Percentiles rank a stretch among this genome's conserved stretches.
Evolutionary conservation across 2,888 invertebrate species (phyloP).

Genomic region (Oscheius onirici): DNA sequence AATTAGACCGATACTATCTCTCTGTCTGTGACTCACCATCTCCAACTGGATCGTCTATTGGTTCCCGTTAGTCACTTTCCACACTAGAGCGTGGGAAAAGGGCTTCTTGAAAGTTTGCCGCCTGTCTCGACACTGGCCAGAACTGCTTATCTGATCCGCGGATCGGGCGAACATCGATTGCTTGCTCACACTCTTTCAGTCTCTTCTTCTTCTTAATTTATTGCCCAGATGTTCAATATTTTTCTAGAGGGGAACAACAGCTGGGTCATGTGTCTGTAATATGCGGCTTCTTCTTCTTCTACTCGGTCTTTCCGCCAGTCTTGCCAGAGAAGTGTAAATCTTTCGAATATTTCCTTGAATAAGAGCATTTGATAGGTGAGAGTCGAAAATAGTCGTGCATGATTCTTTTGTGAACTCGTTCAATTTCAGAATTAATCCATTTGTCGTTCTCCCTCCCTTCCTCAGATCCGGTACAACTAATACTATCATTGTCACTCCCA

Average conservation of each 20-base stretch:
- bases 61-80: not conserved
- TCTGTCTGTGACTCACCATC: not conserved
- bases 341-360: not conserved
- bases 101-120: not conserved
- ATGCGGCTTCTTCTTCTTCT: not conserved
- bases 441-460: constrained; percentile 40
- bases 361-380: no score
- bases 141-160: constrained; percentile 31
- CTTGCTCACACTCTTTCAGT: constrained; percentile 5
- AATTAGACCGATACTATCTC: not conserved
- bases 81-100: not conserved
- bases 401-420: no score
- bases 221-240: not conserved
- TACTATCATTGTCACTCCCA: constrained; percentile 36
- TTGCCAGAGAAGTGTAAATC: constrained; percentile 9
- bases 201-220: not conserved
- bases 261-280: not conserved
- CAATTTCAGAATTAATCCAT: constrained; percentile 16
- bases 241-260: not conserved
- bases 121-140: not conserved
- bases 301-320: not conserved
- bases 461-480: constrained; percentile 35
- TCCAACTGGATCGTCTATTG: not conserved
- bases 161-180: constrained; percentile 32
- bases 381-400: not conserved